A percentile compares a stretch with the other conserved stretches of the same genome.
Conservation (phyloP, 1,140 invertebrate species). For the Drosophila kepulauana region DNA sequence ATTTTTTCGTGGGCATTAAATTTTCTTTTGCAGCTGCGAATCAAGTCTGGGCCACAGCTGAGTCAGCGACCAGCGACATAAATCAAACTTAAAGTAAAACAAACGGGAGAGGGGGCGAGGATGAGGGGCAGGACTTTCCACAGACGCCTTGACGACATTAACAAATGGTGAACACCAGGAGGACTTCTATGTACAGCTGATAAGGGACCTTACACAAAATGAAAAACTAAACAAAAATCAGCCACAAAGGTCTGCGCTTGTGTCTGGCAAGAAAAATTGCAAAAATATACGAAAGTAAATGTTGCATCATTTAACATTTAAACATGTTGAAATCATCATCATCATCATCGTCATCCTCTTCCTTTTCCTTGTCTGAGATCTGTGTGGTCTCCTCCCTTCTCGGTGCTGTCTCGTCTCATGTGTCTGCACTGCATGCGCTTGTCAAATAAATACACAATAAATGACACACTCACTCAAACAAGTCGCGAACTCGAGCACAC, state of each 20-base stretch:
- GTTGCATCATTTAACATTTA: slow-evolving; percentile 62
- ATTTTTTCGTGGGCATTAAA: slow-evolving; percentile 40
- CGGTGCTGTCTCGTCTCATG: slow-evolving; percentile 25
- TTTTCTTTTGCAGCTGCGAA: slow-evolving; percentile 51
- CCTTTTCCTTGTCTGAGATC: not conserved
- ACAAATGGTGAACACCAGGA: slow-evolving; percentile 52
- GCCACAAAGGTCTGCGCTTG: slow-evolving; percentile 16
- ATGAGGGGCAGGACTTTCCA: not conserved
- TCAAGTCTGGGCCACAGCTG: slow-evolving; percentile 39
- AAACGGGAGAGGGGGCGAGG: slow-evolving; percentile 23
- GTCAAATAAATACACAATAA: slow-evolving; percentile 70
- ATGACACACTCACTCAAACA: slow-evolving; percentile 59
- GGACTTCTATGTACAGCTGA: slow-evolving; percentile 15
- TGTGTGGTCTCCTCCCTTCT: not conserved
- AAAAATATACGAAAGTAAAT: slow-evolving; percentile 44
- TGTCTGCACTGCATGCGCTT: slow-evolving; percentile 51
- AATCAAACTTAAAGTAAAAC: slow-evolving; percentile 65
- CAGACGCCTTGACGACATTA: slow-evolving; percentile 51
- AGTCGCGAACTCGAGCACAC: slow-evolving; percentile 29
- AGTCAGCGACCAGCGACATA: slow-evolving; percentile 52
- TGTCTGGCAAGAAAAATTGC: slow-evolving; percentile 40
- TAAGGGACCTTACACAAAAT: slow-evolving; percentile 15
- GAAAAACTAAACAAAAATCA: slow-evolving; percentile 38
- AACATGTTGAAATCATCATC: slow-evolving; percentile 41
- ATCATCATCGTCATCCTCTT: slow-evolving; percentile 20